Conservation (phyloP, 2,888 invertebrate genomes). For the Melipona bicolor region DNA sequence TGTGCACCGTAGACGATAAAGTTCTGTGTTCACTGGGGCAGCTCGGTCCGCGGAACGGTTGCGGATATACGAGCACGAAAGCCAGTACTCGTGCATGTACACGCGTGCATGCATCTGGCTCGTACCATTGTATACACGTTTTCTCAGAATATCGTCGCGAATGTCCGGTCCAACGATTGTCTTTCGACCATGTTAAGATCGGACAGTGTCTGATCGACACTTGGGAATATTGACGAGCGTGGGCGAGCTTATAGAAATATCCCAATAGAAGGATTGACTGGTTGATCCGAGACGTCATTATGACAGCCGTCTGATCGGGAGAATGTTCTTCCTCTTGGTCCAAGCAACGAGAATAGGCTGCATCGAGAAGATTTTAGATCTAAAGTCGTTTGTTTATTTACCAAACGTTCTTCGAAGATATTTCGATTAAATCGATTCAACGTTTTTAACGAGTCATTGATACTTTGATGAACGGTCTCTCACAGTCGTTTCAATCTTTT, state of each 20-base stretch:
- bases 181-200: slow-evolving; percentile 41
- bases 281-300: slow-evolving; percentile 37
- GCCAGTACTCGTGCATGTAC: neutral
- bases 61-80: slow-evolving; percentile 62
- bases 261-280: neutral
- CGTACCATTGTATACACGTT: neutral
- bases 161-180: slow-evolving; percentile 55
- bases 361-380: neutral
- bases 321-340: slow-evolving; percentile 17
- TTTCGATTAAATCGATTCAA: neutral
- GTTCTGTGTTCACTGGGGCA: slow-evolving; percentile 53
- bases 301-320: slow-evolving; percentile 11
- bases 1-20: slow-evolving; percentile 47
- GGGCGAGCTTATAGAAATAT: slow-evolving; percentile 57
- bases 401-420: neutral
- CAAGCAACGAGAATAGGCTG: neutral
- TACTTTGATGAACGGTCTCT: neutral
- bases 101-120: neutral
- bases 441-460: slow-evolving; percentile 16
- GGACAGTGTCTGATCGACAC: slow-evolving; percentile 2
- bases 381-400: neutral
- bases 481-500: neutral
- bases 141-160: slow-evolving; percentile 56
- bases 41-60: slow-evolving; percentile 43
- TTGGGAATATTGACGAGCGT: slow-evolving; percentile 33